Conservation (phyloP, 2,113 vertebrate species). For the Bos javanicus region DNA sequence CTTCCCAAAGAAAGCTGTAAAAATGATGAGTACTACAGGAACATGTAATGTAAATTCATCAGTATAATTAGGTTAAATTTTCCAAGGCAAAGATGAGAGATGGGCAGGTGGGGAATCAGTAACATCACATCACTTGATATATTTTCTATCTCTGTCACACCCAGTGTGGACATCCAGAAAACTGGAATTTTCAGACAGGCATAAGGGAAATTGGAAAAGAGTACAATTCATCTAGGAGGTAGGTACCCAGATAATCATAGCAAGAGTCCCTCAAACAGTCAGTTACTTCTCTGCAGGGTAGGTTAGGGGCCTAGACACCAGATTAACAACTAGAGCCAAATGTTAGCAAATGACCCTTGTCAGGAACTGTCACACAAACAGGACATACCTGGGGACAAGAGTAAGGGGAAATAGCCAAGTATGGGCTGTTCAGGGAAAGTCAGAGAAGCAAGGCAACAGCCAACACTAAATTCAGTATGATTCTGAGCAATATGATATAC, state of each 20-base stretch:
- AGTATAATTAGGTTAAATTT: neutral
- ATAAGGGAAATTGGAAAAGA: neutral
- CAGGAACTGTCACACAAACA: neutral
- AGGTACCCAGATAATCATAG: neutral
- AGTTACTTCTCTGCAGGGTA: neutral
- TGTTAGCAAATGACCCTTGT: neutral
- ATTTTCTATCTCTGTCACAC: neutral
- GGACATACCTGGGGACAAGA: neutral
- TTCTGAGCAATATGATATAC: neutral
- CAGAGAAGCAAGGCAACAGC: neutral
- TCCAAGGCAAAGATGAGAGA: neutral
- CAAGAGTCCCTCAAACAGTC: neutral
- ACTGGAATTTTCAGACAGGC: neutral
- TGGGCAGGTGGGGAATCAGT: neutral
- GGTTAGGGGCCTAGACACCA: neutral
- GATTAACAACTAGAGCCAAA: neutral
- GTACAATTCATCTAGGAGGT: neutral
- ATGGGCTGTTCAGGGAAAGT: neutral
- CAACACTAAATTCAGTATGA: neutral
- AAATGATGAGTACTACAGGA: neutral
- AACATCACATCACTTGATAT: neutral
- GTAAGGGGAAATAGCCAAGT: neutral
- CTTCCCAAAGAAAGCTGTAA: neutral
- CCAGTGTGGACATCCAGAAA: neutral
- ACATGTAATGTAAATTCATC: neutral